These are phyloP conservation scores for Thunnus thynnus DNA, from an alignment of 2,113 vertebrate species.

Conservation along the genomic window DNA sequence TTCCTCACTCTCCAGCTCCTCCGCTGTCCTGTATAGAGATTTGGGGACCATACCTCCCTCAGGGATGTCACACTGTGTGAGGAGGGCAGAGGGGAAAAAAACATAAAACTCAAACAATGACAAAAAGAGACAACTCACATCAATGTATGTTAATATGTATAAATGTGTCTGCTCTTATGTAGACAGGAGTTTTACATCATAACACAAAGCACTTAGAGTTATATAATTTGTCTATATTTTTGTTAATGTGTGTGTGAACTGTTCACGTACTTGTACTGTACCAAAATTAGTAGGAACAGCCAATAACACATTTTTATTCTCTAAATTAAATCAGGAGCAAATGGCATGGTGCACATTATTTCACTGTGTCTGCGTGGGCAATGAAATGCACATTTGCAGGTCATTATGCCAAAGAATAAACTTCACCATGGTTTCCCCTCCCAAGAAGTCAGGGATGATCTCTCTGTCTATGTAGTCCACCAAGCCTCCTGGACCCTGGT, in stretches of 20 bases:
- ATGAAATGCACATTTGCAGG: background rate
- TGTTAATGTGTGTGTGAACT: too few relatives aligned
- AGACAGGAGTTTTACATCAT: background rate
- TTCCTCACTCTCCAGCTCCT: slow-evolving; percentile 94
- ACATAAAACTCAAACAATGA: background rate
- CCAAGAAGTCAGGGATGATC: slow-evolving; percentile 95
- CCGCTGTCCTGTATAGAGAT: slow-evolving; percentile 93
- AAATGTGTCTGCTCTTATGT: background rate
- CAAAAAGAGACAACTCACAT: background rate
- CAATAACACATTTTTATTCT: too few relatives aligned
- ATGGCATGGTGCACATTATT: background rate
- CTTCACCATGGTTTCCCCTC: slow-evolving; percentile 93
- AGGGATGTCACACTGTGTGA: slow-evolving; percentile 91
- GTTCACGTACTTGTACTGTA: background rate
- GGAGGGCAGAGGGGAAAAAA: background rate
- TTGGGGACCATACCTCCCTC: slow-evolving; percentile 96
- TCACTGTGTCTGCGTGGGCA: background rate
- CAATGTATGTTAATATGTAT: background rate
- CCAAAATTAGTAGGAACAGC: background rate
- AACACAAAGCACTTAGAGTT: too few relatives aligned
- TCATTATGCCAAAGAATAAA: background rate
- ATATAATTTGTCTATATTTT: too few relatives aligned
- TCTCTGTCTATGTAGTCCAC: slow-evolving; percentile 94
- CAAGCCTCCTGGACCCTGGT: slow-evolving; percentile 93
- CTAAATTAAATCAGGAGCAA: background rate